Percentiles rank a stretch among this genome's conserved stretches.
These are phyloP conservation scores for Globodera rostochiensis DNA, from an alignment of 1,140 invertebrate genomes.

Conservation along the genomic window DNA sequence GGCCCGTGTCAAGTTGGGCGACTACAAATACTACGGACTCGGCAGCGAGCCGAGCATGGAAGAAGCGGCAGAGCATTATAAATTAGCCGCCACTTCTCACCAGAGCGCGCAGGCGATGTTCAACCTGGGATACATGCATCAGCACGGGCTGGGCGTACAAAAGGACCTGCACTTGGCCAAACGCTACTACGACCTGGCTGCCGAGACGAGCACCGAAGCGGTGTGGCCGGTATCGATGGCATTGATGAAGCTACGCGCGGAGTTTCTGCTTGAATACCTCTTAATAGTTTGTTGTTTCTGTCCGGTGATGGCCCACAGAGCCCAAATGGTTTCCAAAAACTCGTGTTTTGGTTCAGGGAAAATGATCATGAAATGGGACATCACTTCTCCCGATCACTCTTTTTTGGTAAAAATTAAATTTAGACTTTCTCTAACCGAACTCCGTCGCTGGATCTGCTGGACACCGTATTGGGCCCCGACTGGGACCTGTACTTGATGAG, in stretches of 20 bases:
- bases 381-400: not conserved
- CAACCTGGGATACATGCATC: constrained; percentile 99
- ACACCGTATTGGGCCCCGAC: constrained; percentile 43
- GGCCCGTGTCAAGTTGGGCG: constrained; percentile 88
- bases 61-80: constrained; percentile 83
- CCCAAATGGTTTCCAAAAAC: no score
- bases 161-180: constrained; percentile 76
- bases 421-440: constrained; percentile 32
- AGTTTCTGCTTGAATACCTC: constrained; percentile 55
- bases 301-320: not conserved
- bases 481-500: constrained; percentile 54
- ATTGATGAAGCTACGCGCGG: constrained; percentile 78
- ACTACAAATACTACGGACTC: constrained; percentile 95
- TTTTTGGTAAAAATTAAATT: not conserved
- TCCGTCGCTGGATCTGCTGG: constrained; percentile 41
- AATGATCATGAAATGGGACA: no score
- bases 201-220: constrained; percentile 86
- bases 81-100: constrained; percentile 89
- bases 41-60: constrained; percentile 88
- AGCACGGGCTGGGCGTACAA: constrained; percentile 87
- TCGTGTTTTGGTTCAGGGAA: no score
- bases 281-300: constrained; percentile 27
- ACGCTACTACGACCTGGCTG: constrained; percentile 92
- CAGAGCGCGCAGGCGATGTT: constrained; percentile 98
- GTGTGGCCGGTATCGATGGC: constrained; percentile 82